These are phyloP conservation scores for Heliocidaris erythrogramma DNA, from an alignment of 35 echinoderm and acorn worm species.

Conservation along the genomic window DNA sequence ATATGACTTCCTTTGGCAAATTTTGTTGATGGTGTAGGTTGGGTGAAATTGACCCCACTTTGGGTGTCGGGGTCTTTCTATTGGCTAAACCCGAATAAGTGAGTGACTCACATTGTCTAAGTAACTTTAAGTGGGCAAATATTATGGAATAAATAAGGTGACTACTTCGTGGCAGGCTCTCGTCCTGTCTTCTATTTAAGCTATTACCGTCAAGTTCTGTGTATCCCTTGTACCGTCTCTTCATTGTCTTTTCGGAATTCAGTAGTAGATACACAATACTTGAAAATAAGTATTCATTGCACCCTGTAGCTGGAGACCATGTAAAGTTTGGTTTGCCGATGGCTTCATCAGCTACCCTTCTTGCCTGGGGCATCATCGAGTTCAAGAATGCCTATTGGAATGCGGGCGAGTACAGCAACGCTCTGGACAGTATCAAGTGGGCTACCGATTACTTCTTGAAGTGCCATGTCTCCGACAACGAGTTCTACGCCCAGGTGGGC, in stretches of 20 bases:
- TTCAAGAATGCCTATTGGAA: constrained; percentile 46
- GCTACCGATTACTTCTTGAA: constrained; percentile 83
- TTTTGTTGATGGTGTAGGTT: no score
- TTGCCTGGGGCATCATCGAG: constrained; percentile 83
- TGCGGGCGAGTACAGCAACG: constrained; percentile 49
- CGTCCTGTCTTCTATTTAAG: no score
- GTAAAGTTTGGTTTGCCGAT: constrained; percentile 83
- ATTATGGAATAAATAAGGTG: no score
- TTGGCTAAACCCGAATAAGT: no score
- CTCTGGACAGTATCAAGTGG: constrained; percentile 64
- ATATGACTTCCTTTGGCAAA: no score
- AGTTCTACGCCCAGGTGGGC: constrained; percentile 80
- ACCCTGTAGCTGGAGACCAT: constrained; percentile 70
- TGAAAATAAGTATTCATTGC: not conserved
- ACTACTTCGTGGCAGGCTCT: no score
- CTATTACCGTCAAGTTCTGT: no score
- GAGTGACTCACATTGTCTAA: no score
- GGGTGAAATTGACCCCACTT: no score
- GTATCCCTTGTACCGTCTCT: no score
- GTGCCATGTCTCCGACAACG: constrained; percentile 37
- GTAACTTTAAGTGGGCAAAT: no score
- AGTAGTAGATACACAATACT: not conserved
- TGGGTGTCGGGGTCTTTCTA: no score
- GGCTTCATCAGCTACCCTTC: constrained; percentile 59
- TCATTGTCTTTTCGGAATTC: not conserved